A percentile compares a stretch with the other conserved stretches of the same genome.
These are phyloP conservation scores for Harlomillsia oculata DNA, from an alignment of 1,140 invertebrate species.

Conservation along the genomic window DNA sequence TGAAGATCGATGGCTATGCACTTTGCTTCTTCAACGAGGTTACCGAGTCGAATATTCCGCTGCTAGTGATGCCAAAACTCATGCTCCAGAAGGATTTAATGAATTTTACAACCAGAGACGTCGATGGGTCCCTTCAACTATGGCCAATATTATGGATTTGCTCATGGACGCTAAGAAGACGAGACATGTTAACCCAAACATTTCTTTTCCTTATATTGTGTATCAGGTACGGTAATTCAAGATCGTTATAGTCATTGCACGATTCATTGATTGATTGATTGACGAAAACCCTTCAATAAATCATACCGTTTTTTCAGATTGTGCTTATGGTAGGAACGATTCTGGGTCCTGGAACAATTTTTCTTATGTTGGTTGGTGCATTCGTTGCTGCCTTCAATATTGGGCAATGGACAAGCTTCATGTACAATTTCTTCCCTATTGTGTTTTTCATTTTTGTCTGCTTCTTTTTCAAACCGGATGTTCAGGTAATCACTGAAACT, in stretches of 20 bases:
- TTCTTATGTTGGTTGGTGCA: conserved; percentile 54
- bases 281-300: not conserved
- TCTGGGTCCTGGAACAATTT: conserved; percentile 54
- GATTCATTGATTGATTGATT: not conserved
- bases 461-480: conserved; percentile 41
- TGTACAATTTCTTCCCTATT: conserved; percentile 44
- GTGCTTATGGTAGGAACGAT: conserved; percentile 49
- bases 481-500: conserved; percentile 39
- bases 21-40: conserved; percentile 52
- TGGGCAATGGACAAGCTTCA: conserved; percentile 44
- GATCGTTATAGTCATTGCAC: conserved; percentile 42
- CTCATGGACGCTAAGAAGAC: conserved; percentile 46
- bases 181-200: conserved; percentile 49
- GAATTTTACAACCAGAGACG: conserved; percentile 56
- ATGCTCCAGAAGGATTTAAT: conserved; percentile 49
- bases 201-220: conserved; percentile 50
- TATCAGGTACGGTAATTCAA: conserved; percentile 39
- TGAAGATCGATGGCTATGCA: conserved; percentile 58
- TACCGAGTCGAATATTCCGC: conserved; percentile 57
- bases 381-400: conserved; percentile 49
- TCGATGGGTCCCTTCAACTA: conserved; percentile 56
- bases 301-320: conserved; percentile 1
- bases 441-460: conserved; percentile 45
- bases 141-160: conserved; percentile 57
- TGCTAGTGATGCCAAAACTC: conserved; percentile 55